phyloP scores from a whole-genome alignment of 2,888 invertebrate species.

The Apamea epomidion region DNA sequence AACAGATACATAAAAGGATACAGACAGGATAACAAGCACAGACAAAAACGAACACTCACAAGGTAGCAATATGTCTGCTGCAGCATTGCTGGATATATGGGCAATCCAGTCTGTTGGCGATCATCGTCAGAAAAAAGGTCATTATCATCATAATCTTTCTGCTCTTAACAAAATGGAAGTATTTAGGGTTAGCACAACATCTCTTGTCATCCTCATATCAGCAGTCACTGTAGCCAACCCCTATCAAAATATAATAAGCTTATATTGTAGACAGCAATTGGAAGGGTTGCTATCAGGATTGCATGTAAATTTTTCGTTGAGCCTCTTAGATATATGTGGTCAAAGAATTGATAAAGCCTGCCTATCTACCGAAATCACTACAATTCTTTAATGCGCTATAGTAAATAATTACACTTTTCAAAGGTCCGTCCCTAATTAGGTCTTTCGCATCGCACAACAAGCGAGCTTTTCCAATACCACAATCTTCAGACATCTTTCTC shows the following conservation, averaged over 20 bases:
- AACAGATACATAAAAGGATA: no score
- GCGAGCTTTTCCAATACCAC: background rate
- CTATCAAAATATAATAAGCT: background rate
- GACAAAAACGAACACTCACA: no score
- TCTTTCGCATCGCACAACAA: background rate
- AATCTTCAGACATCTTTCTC: no score
- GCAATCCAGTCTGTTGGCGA: no score
- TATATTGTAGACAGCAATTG: no score
- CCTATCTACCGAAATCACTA: background rate
- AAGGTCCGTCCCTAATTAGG: background rate
- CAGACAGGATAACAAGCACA: no score
- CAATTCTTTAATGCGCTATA: background rate
- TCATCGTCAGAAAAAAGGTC: no score
- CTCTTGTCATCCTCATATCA: background rate
- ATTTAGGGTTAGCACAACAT: no score
- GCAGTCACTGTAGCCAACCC: background rate
- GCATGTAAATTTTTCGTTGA: background rate
- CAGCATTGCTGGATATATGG: no score
- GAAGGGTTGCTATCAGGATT: background rate
- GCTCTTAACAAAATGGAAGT: background rate
- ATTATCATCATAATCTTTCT: background rate
- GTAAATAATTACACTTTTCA: background rate
- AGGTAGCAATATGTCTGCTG: no score
- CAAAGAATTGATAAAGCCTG: background rate
- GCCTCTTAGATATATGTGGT: background rate